A percentile compares a stretch with the other conserved stretches of the same genome.
Conservation (phyloP, 1,140 invertebrate species). For the Daktulosphaira vitifoliae region DNA sequence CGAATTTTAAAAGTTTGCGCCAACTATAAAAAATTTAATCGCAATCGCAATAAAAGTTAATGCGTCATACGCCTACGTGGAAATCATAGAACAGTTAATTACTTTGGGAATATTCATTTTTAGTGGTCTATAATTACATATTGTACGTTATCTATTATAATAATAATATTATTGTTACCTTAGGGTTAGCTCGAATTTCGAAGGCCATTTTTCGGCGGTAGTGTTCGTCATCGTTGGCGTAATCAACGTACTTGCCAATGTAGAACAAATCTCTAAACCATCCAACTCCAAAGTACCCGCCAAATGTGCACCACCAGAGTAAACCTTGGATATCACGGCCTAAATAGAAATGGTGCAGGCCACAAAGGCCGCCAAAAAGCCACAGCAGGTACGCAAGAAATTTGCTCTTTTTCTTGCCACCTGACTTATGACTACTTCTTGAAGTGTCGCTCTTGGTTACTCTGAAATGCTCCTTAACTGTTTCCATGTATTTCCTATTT, state of each 20-base stretch:
- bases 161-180: too few species aligned
- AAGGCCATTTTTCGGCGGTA: slow-evolving; percentile 60
- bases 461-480: too few species aligned
- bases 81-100: too few species aligned
- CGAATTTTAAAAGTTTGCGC: too few species aligned
- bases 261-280: slow-evolving; percentile 78
- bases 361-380: slow-evolving; percentile 77
- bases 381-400: slow-evolving; percentile 69
- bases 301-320: slow-evolving; percentile 74
- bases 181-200: too few species aligned
- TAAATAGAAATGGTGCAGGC: slow-evolving; percentile 85
- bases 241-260: slow-evolving; percentile 77
- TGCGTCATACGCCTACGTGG: too few species aligned
- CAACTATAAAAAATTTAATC: too few species aligned
- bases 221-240: slow-evolving; percentile 69
- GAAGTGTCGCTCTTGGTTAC: background rate
- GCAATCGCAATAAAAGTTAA: too few species aligned
- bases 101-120: too few species aligned
- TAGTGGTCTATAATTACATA: too few species aligned
- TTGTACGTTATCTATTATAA: too few species aligned
- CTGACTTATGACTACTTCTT: background rate
- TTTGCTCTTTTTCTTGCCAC: slow-evolving; percentile 53
- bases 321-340: slow-evolving; percentile 82
- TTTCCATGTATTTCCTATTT: too few species aligned
- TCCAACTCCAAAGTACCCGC: slow-evolving; percentile 75